Evolutionary conservation across 2,888 invertebrate genomes (phyloP).

Genomic region (Eucriotettix oculatus): DNA sequence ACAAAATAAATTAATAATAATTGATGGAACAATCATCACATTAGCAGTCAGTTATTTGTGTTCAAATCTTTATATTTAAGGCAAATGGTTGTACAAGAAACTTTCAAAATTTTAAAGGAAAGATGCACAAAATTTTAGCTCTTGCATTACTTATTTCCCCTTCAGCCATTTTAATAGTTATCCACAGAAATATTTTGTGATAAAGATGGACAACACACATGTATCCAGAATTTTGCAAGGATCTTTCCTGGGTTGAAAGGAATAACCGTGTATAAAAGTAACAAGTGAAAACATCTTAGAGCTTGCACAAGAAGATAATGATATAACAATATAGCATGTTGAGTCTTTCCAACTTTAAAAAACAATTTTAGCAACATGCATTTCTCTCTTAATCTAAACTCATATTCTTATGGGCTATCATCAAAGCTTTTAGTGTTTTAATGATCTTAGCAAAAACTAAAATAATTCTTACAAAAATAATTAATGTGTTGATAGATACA

Average conservation of each 20-base stretch:
- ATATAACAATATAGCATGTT: background rate
- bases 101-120: no score
- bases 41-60: no score
- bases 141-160: no score
- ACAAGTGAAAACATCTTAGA: slow-evolving; percentile 15
- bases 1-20: no score
- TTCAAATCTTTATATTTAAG: no score
- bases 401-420: background rate
- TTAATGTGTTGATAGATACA: slow-evolving; percentile 13
- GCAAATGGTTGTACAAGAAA: no score
- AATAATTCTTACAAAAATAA: slow-evolving; percentile 14
- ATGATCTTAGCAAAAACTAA: slow-evolving; percentile 11
- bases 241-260: slow-evolving; percentile 1
- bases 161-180: no score
- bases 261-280: slow-evolving; percentile 15
- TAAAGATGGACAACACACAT: no score
- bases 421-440: slow-evolving; percentile 7
- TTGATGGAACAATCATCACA: no score
- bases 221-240: background rate
- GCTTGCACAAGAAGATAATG: slow-evolving; percentile 13
- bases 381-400: background rate
- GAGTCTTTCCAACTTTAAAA: background rate
- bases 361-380: background rate
- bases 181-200: no score
- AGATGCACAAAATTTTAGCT: no score